phyloP scores from a whole-genome alignment of 2,888 invertebrate species.

The Aproaerema taeniolella region DNA sequence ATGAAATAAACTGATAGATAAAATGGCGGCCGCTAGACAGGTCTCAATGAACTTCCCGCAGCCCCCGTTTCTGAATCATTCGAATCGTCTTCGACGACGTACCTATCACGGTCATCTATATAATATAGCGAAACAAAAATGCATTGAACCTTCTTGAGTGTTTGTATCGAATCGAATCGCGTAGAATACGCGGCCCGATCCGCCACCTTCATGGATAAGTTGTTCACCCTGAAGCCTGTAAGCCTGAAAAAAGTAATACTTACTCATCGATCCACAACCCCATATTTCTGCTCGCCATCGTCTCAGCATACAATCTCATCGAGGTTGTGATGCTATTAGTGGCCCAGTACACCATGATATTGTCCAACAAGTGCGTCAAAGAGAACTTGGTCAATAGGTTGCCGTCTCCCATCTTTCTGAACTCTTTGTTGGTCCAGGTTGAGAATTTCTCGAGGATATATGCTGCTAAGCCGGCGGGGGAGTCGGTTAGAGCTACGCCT shows the following conservation, averaged over 20 bases:
- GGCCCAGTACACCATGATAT: constrained; percentile 76
- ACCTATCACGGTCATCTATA: no score
- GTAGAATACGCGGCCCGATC: no score
- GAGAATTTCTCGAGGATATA: constrained; percentile 94
- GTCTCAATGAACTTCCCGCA: no score
- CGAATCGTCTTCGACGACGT: no score
- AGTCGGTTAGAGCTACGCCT: constrained; percentile 85
- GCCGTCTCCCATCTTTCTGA: constrained; percentile 77
- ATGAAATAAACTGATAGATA: no score
- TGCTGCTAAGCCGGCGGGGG: constrained; percentile 91
- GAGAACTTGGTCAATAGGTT: constrained; percentile 72
- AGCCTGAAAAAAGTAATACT: constrained; percentile 32
- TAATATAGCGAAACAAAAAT: no score
- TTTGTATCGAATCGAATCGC: no score
- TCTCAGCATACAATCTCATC: constrained; percentile 67
- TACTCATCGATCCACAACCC: constrained; percentile 46
- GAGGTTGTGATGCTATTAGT: constrained; percentile 66
- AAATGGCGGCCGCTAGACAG: no score
- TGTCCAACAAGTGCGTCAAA: constrained; percentile 64
- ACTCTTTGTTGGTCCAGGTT: constrained; percentile 79
- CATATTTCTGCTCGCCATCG: not conserved
- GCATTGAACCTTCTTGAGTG: no score
- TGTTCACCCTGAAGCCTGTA: no score
- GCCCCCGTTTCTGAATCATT: no score
- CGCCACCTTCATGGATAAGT: no score